Percentiles rank a stretch among this genome's conserved stretches.
Evolutionary conservation across 2,888 invertebrate species (phyloP).

Genomic region (Stenodema calcarata): DNA sequence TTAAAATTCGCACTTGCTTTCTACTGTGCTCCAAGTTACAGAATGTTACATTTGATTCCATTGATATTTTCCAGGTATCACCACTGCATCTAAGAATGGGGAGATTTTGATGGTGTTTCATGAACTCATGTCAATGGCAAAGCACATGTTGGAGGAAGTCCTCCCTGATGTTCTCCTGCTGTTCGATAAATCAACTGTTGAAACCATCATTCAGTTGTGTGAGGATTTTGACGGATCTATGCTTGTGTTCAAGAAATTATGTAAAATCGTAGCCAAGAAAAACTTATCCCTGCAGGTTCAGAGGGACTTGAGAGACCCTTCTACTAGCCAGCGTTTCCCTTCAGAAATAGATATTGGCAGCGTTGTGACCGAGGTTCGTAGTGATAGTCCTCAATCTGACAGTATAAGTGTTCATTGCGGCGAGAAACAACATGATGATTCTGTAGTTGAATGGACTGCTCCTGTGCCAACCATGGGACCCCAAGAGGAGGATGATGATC

Average conservation of each 20-base stretch:
- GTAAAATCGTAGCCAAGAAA: background rate
- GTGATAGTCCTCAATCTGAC: too few species aligned
- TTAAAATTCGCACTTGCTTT: too few species aligned
- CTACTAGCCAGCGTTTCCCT: too few species aligned
- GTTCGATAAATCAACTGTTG: background rate
- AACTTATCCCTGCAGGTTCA: background rate
- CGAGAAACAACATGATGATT: background rate
- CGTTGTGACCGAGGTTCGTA: too few species aligned
- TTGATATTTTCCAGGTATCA: background rate
- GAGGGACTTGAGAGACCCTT: too few species aligned
- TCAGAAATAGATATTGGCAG: too few species aligned
- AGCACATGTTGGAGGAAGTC: background rate
- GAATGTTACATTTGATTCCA: too few species aligned
- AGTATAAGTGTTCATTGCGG: too few species aligned
- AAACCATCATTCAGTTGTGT: background rate
- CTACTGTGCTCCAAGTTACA: too few species aligned
- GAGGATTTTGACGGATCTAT: background rate
- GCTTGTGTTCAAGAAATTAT: background rate
- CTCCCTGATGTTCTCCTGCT: background rate
- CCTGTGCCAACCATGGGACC: background rate
- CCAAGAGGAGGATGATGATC: background rate
- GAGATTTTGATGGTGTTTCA: background rate
- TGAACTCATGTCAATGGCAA: background rate
- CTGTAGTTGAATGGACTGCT: background rate
- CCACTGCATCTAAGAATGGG: background rate